Conservation (phyloP, 2,888 invertebrate species). For the Erebia ligea region DNA sequence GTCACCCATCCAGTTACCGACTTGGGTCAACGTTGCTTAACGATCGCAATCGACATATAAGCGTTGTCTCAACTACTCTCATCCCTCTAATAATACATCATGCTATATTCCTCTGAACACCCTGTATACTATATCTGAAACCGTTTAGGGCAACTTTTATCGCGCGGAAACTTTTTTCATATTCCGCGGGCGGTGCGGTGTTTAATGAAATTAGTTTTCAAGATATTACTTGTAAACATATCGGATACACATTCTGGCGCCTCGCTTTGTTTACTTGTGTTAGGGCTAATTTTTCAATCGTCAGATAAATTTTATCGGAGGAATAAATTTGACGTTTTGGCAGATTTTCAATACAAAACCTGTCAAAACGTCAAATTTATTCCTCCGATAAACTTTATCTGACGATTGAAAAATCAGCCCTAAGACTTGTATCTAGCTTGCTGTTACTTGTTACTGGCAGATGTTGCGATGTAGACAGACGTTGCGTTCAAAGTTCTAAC, state of each 20-base stretch:
- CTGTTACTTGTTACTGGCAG: not conserved
- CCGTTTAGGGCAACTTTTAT: slow-evolving; percentile 30
- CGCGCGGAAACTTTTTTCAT: slow-evolving; percentile 57
- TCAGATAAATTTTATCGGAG: too few relatives aligned
- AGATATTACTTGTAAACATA: slow-evolving; percentile 48
- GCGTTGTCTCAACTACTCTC: too few relatives aligned
- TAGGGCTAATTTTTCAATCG: too few relatives aligned
- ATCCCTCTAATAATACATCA: not conserved
- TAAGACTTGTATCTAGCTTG: not conserved
- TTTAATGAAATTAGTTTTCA: slow-evolving; percentile 51
- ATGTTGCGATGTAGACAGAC: not conserved
- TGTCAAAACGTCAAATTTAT: too few relatives aligned
- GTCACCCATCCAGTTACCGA: too few relatives aligned
- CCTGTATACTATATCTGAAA: not conserved
- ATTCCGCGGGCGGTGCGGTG: slow-evolving; percentile 42
- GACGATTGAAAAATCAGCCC: too few relatives aligned
- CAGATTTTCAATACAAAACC: too few relatives aligned
- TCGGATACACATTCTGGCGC: slow-evolving; percentile 35
- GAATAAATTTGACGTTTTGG: too few relatives aligned
- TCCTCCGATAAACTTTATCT: too few relatives aligned
- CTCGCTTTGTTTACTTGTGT: not conserved
- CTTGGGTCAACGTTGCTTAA: too few relatives aligned
- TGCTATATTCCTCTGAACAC: not conserved
- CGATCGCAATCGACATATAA: too few relatives aligned
- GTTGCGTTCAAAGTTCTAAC: not conserved